Conservation (phyloP, 64 coral and sea anemone species). For the Acropora tenuis region DNA sequence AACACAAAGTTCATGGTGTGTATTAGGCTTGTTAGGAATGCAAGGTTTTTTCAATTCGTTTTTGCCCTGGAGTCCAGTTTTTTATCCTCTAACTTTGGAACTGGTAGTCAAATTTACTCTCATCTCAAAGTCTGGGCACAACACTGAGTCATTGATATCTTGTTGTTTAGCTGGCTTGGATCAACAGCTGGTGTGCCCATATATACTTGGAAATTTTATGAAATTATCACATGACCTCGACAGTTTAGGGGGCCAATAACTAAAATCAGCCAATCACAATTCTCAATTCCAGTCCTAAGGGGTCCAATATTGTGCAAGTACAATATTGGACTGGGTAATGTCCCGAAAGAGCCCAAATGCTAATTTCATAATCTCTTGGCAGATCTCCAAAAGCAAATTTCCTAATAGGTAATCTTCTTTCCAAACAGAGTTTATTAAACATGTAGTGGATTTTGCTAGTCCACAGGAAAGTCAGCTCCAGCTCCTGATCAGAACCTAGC, state of each 20-base stretch:
- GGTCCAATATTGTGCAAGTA: not conserved
- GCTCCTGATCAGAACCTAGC: not conserved
- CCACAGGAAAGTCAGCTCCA: not conserved
- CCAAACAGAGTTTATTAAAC: not conserved
- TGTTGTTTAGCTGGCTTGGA: not conserved
- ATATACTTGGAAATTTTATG: too few relatives aligned
- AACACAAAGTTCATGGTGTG: too few relatives aligned
- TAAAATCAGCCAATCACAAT: not conserved
- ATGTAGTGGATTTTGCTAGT: slow-evolving; percentile 2
- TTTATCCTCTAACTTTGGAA: too few relatives aligned
- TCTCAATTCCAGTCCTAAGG: not conserved
- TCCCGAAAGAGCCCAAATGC: not conserved
- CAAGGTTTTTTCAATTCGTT: too few relatives aligned
- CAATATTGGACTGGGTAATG: not conserved
- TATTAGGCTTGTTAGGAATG: too few relatives aligned
- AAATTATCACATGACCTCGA: too few relatives aligned
- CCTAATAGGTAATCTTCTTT: not conserved
- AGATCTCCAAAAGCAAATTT: not conserved
- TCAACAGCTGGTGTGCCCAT: not conserved
- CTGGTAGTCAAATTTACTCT: too few relatives aligned
- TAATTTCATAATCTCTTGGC: not conserved
- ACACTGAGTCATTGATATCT: too few relatives aligned
- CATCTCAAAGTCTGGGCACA: too few relatives aligned
- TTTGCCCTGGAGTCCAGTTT: too few relatives aligned
- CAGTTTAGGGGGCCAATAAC: not conserved